Evolutionary conservation across 2,797 vertebrate species (phyloP).

Genomic region (Zalophus californianus): DNA sequence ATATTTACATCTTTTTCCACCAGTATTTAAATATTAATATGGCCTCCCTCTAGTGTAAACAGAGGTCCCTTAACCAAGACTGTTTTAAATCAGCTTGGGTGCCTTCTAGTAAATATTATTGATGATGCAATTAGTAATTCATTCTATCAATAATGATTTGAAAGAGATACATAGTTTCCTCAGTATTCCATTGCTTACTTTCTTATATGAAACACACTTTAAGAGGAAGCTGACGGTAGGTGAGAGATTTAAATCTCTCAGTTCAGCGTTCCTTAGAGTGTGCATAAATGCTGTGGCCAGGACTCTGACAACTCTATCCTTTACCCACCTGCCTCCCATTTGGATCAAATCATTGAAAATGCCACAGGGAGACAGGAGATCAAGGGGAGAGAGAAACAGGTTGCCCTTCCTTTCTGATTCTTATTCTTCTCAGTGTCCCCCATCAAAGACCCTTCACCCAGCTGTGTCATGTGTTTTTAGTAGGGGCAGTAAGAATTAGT

Average conservation of each 20-base stretch:
- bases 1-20: not conserved
- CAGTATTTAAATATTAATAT: not conserved
- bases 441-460: not conserved
- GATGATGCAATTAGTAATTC: not conserved
- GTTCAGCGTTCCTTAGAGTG: not conserved
- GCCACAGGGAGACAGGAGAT: not conserved
- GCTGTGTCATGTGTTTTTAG: not conserved
- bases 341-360: not conserved
- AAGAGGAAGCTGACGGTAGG: not conserved
- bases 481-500: not conserved
- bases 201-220: not conserved
- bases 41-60: not conserved
- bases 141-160: not conserved
- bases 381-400: not conserved
- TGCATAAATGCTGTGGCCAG: not conserved
- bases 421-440: not conserved
- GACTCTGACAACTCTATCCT: not conserved
- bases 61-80: not conserved
- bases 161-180: not conserved
- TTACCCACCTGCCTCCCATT: not conserved
- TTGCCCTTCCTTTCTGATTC: not conserved
- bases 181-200: not conserved
- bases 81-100: not conserved
- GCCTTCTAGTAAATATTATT: not conserved
- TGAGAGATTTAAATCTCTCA: not conserved